Conservation (phyloP, 1,140 invertebrate genomes). For the Macrotrachela quadricornifera region DNA sequence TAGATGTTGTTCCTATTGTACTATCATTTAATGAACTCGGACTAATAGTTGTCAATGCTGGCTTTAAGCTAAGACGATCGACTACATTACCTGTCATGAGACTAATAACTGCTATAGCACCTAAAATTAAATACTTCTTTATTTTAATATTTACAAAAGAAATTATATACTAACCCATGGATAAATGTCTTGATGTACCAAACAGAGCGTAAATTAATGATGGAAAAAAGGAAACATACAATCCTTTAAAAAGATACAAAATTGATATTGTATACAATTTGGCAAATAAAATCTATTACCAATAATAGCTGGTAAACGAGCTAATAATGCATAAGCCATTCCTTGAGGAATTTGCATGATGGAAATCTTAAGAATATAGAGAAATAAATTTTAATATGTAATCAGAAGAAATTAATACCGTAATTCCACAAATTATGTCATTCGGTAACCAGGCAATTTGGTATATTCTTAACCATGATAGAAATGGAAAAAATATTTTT, state of each 20-base stretch:
- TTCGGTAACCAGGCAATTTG: too few relatives aligned
- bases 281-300: too few relatives aligned
- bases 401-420: too few relatives aligned
- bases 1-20: too few relatives aligned
- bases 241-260: slow-evolving; percentile 13
- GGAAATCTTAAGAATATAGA: slow-evolving; percentile 31
- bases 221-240: slow-evolving; percentile 21
- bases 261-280: too few relatives aligned
- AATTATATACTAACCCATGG: slow-evolving; percentile 5
- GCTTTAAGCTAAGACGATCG: not conserved
- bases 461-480: too few relatives aligned
- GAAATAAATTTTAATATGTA: slow-evolving; percentile 9
- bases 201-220: slow-evolving; percentile 17
- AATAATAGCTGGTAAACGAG: slow-evolving; percentile 25
- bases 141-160: not conserved
- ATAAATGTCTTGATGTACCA: slow-evolving; percentile 17
- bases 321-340: slow-evolving; percentile 33
- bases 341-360: slow-evolving; percentile 34
- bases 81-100: slow-evolving; percentile 11
- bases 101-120: slow-evolving; percentile 16
- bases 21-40: not conserved
- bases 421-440: too few relatives aligned
- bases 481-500: too few relatives aligned
- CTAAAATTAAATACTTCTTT: not conserved
- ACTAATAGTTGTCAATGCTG: not conserved